Base-by-base conservation (phyloP, 2,113 vertebrate species). In the Mirounga angustirostris region DNA sequence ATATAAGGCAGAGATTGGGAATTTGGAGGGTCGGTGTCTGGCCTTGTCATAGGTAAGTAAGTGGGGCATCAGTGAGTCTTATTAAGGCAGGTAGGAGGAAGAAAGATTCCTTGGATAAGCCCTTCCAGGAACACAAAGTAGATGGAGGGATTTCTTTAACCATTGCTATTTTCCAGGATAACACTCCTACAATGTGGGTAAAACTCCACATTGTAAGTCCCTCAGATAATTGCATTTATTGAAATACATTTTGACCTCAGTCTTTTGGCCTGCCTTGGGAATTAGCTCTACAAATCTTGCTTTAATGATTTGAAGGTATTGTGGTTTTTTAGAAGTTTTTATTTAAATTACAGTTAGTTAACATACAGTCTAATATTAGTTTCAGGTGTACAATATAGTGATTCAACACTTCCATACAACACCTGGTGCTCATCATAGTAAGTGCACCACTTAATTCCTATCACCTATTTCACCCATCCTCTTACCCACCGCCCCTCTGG, bases 1-100 rank as follows among this genome's bases (percentile, higher is more conserved):
- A 56, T 59, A 56, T 52, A n/a, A 89, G 33, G 63, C 54, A 96
- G 79, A 89, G 26, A 79, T 1, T 52, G 36, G 28, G 9, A 82
- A 19, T 80, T 94, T 58, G 1, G 36, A 65, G 24, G 43, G 1
- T 84, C 7, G 5, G 5, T 9, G 33, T 46, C 40, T 94, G 24
- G 2, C 30, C 4, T 24, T 76, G n/a, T 79, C 11, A 15, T 40
- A 26, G 4, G 4, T 50, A 22, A 87, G 46, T 14, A 69, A 82
- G 50, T 0, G 56, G n/a, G 30, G 10, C 6, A 4, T n/a, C 16
- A 0, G 1, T 8, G 63, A 84, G 26, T 22, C n/a, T 28, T 73
- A 3, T 19, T 19, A 54, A 28, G 15, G 71, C 22, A 54, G 5
- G 7, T 36, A 50, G 16, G 21, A 81, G 43, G 21, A 50, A 52